Conservation (phyloP, 1,140 invertebrate species). For the Lordiphosa clarofinis region DNA sequence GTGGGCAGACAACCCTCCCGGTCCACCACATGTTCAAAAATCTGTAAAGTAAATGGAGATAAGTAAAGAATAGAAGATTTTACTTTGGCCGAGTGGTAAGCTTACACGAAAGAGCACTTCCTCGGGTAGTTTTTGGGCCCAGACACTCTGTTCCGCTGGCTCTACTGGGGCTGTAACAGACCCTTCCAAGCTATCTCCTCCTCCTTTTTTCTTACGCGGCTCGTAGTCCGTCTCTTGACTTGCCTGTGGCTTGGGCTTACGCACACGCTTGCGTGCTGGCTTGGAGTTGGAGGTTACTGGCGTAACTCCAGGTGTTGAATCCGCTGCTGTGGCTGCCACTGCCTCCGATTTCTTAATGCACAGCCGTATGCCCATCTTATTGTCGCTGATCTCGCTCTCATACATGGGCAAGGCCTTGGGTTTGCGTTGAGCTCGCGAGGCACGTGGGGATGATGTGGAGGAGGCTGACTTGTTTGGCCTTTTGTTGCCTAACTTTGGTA, state of each 20-base stretch:
- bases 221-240: constrained; percentile 81
- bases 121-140: constrained; percentile 83
- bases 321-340: constrained; percentile 14
- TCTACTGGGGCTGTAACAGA: constrained; percentile 47
- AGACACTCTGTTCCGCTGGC: constrained; percentile 81
- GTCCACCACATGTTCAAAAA: constrained; percentile 85
- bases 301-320: constrained; percentile 19
- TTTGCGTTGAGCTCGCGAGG: constrained; percentile 52
- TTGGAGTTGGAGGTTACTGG: constrained; percentile 33
- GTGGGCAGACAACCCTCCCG: constrained; percentile 87
- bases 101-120: constrained; percentile 82
- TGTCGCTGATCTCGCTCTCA: constrained; percentile 82
- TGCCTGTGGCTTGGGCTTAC: constrained; percentile 80
- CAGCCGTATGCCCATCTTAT: constrained; percentile 84
- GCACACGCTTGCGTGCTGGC: constrained; percentile 79
- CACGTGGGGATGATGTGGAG: constrained; percentile 51
- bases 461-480: constrained; percentile 59
- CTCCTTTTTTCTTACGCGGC: constrained; percentile 69
- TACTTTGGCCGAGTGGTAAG: background rate
- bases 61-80: background rate
- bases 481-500: constrained; percentile 77
- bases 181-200: constrained; percentile 33
- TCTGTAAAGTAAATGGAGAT: constrained; percentile 72
- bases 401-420: constrained; percentile 73
- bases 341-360: constrained; percentile 83